Evolutionary conservation across 1,140 invertebrate species (phyloP), one percentile per base, ranked within the genome.

Genomic region (Stratiolaelaps scimitus): DNA sequence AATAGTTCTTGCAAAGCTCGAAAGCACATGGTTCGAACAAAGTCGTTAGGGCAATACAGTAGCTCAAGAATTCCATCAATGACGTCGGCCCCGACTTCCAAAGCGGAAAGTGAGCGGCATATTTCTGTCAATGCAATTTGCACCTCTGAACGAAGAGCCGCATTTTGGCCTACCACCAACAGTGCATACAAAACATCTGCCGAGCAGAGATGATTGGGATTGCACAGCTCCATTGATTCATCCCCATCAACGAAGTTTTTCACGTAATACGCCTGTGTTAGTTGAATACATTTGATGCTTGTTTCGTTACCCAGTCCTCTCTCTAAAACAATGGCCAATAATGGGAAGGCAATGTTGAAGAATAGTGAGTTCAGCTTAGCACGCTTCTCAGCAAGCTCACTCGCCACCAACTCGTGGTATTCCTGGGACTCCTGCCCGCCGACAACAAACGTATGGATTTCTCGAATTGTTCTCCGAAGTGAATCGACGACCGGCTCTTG

Each of bases 11-110:
- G 43, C 30, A 23, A 43, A 23, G 46, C 28, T 28, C 48, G 7
- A 6, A 0, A 34, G 26, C 46, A 43, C 64, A 19, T 47, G 7
- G 2, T 34, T n/a, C 10, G 23, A 34, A 68, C 29, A 26, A 64
- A 53, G 60, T 45, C 45, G 65, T 53, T 15, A n/a, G 28, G 28
- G 23, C 44, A 66, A 48, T 43, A 29, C n/a, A 67, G 29, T n/a
- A 67, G 44, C 44, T 66, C 46, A 23, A 47, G 5, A 46, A 60
- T 60, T n/a, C 53, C 53, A 15, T 60, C 53, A 23, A 60, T 34
- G 17, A 60, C 53, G 53, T 60, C 53, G 13, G 15, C 1, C 26
- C 23, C 34, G 2, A 23, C 26, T 17, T 26, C 15, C 15, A 60
- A 60, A 2, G 26, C 34, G 53, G 53, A 60, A 34, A 60, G 53